Base-by-base conservation (phyloP, 2,113 vertebrate genomes). In the Xenopus tropicalis region DNA sequence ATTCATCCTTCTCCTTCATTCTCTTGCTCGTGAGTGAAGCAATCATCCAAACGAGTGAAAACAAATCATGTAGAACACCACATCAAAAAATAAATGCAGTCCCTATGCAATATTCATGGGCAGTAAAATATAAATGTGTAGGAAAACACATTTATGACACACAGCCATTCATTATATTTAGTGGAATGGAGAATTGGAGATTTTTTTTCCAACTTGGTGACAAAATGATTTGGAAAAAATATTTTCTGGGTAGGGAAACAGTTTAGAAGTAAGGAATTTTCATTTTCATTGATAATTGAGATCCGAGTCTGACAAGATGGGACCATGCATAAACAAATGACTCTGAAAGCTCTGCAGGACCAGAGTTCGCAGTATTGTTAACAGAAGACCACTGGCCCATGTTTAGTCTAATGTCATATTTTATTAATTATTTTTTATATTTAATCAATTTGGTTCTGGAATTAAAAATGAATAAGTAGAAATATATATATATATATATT, bases 41-140 rank as follows among this genome's bases (percentile, higher is more conserved):
- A 76, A 76, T 76, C 73, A 76, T 76, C 73, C 73, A 76, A 76
- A 69, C 59, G 66, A 76, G 73, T 76, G 73, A 76, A 76, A 76
- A 69, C 73, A 76, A 76, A 76, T 76, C 73, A 76, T 76, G 73
- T 76, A 76, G 73, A 76, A 76, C 73, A 69, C 73, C 73, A 69
- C 58, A 76, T 76, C 73, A 76, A 69, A 76, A 74, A 76, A 63
- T 69, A 63, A 76, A 76, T 69, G 66, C 61, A 62, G 73, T 37
- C 73, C 56, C 66, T 61, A 76, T 76, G 73, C 66, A 76, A 76
- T 76, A 76, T 76, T 76, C 66, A 76, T 76, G 66, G 66, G 42
- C 56, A 76, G 24, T 76, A 69, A 76, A 76, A 76, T 76, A 76
- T 69, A 76, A 76, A 76, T 76, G 73, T 48, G 58, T 63, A 62